A percentile compares a stretch with the other conserved stretches of the same genome.
Evolutionary conservation across 2,888 invertebrate genomes (phyloP).

Genomic region (Selenia dentaria): DNA sequence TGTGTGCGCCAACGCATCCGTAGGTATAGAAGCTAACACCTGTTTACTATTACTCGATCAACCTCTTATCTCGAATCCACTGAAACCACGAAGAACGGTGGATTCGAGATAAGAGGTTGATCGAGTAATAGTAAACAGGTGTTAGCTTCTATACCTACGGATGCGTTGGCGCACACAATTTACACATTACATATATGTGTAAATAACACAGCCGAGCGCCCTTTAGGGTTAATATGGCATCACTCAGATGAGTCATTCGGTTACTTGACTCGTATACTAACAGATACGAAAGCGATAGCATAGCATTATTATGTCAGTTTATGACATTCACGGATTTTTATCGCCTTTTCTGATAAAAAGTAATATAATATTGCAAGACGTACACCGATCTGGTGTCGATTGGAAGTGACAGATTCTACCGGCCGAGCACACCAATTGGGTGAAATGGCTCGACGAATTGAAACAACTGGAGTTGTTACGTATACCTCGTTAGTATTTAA

Average conservation of each 20-base stretch:
- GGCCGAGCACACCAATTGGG: background rate
- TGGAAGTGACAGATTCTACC: slow-evolving; percentile 15
- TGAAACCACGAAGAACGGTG: background rate
- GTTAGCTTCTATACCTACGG: background rate
- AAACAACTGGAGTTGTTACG: slow-evolving; percentile 1
- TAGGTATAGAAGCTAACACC: background rate
- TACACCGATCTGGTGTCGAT: slow-evolving; percentile 13
- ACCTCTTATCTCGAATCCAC: background rate
- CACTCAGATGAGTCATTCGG: slow-evolving; percentile 19
- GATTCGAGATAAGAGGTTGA: background rate
- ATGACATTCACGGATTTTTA: slow-evolving; percentile 27
- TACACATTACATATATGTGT: too few species aligned
- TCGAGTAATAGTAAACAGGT: background rate
- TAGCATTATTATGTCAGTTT: slow-evolving; percentile 30
- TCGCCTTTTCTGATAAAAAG: slow-evolving; percentile 31
- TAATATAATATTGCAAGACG: slow-evolving; percentile 29
- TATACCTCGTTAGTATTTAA: slow-evolving; percentile 9
- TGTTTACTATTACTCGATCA: background rate
- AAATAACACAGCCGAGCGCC: slow-evolving; percentile 2
- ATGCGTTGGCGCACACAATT: background rate
- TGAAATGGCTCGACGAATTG: slow-evolving; percentile 11
- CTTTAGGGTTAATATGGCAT: slow-evolving; percentile 30
- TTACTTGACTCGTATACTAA: slow-evolving; percentile 22
- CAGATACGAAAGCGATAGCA: slow-evolving; percentile 24
- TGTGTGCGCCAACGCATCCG: background rate